Evolutionary conservation across 2,113 vertebrate genomes (phyloP), one percentile per base, ranked within the genome.

Genomic region (Antigone vipio): DNA sequence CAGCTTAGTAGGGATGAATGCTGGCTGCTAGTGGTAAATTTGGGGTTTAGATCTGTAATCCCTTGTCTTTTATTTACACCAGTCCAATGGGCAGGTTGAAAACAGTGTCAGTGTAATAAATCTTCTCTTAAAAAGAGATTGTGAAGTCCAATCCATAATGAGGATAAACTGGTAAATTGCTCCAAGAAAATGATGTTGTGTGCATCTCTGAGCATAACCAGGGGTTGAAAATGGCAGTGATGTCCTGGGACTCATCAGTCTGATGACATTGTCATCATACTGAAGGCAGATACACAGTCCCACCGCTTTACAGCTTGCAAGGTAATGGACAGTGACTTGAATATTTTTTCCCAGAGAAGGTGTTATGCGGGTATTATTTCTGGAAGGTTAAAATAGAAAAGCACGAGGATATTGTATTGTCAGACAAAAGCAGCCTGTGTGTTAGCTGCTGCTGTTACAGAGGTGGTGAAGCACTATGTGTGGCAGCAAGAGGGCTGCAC

Each of bases 31-130:
- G 69, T 73, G 78, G 62, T 58, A 88, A 85, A 62, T 69, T 93
- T 89, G 34, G 40, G 35, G 56, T 78, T 95, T 94, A 87, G 80
- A 30, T 85, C 49, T 85, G 34, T 84, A 97, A 95, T 79, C 74
- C 30, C 15, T 29, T 45, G 30, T 81, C 44, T 75, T 91, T 89
- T 89, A 74, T 95, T 91, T 95, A 84, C 76, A 50, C 17, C 53
- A 74, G 32, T 42, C 47, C 88, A 92, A 34, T 20, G 27, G 53
- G 12, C 27, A 80, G 60, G 59, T 77, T 67, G 79, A 73, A 94
- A 92, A 80, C 50, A 52, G 5, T 71, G 68, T 71, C 72, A 69
- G 35, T 66, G 22, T 69, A 88, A 50, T 29, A 83, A 84, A 80
- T 73, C 30, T 47, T 55, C 53, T 94, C 55, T 88, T 84, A 67